A percentile compares a stretch with the other conserved stretches of the same genome.
Evolutionary conservation across 2,113 vertebrate genomes (phyloP).

Genomic region (Charina bottae): DNA sequence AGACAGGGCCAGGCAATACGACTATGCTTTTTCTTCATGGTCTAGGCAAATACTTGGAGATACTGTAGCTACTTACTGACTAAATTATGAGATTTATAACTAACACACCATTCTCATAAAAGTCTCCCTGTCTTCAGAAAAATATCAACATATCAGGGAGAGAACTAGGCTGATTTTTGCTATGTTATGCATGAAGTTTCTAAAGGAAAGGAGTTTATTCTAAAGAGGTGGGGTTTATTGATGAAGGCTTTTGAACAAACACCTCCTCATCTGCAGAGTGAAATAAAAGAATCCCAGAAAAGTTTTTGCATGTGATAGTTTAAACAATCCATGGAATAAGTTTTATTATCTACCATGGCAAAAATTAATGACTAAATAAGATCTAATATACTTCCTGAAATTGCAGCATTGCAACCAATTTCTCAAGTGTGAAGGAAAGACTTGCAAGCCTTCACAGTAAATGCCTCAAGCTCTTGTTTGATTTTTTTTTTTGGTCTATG

Average conservation of each 20-base stretch:
- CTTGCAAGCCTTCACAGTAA: neutral
- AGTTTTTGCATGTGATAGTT: neutral
- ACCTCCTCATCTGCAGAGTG: neutral
- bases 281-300: neutral
- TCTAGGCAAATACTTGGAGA: neutral
- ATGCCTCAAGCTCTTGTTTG: neutral
- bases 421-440: neutral
- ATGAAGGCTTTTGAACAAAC: neutral
- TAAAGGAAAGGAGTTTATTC: neutral
- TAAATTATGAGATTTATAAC: neutral
- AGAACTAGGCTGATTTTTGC: neutral
- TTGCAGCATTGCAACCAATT: neutral
- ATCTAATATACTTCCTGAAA: neutral
- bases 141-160: neutral
- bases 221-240: neutral
- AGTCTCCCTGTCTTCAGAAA: neutral
- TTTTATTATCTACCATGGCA: neutral
- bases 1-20: neutral
- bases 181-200: neutral
- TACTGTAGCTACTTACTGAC: neutral
- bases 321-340: neutral
- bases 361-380: neutral
- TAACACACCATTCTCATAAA: neutral
- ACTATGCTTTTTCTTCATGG: neutral
- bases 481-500: neutral